These are phyloP conservation scores for Callaeas wilsoni DNA, from an alignment of 2,113 vertebrate genomes.

Conservation along the genomic window DNA sequence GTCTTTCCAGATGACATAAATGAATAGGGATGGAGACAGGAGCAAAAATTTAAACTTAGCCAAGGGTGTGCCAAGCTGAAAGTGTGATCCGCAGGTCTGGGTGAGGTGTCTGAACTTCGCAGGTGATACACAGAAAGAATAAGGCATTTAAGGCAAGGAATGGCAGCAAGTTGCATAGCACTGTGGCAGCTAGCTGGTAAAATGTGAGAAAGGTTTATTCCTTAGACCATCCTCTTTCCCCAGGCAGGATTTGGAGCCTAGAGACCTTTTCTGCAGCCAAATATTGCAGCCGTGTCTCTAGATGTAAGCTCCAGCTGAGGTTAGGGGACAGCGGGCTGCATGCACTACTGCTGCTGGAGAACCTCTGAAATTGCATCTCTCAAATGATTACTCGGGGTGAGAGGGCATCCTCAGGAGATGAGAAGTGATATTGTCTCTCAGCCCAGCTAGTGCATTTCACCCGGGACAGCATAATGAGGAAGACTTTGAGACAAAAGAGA, in stretches of 20 bases:
- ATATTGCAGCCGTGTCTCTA: background rate
- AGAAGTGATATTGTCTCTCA: background rate
- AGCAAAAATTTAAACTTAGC: background rate
- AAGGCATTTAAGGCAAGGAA: background rate
- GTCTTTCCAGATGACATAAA: background rate
- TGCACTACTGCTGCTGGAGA: fast-evolving
- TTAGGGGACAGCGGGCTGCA: background rate
- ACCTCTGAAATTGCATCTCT: background rate
- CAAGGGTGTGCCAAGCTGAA: background rate
- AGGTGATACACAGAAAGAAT: background rate
- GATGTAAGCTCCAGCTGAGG: background rate
- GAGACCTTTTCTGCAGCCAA: background rate
- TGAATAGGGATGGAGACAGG: background rate
- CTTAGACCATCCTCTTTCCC: background rate
- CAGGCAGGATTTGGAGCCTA: background rate
- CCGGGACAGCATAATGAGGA: fast-evolving
- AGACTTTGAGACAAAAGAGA: background rate
- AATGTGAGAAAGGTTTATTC: background rate
- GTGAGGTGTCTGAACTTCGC: background rate
- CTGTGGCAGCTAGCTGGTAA: background rate
- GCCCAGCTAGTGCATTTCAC: background rate
- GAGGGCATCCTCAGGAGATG: background rate
- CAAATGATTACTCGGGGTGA: background rate
- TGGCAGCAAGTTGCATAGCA: background rate
- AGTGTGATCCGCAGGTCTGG: background rate